A percentile compares a stretch with the other conserved stretches of the same genome.
These are phyloP conservation scores for Silurus lanzhouensis DNA, from an alignment of 2,797 vertebrate species.

Conservation along the genomic window DNA sequence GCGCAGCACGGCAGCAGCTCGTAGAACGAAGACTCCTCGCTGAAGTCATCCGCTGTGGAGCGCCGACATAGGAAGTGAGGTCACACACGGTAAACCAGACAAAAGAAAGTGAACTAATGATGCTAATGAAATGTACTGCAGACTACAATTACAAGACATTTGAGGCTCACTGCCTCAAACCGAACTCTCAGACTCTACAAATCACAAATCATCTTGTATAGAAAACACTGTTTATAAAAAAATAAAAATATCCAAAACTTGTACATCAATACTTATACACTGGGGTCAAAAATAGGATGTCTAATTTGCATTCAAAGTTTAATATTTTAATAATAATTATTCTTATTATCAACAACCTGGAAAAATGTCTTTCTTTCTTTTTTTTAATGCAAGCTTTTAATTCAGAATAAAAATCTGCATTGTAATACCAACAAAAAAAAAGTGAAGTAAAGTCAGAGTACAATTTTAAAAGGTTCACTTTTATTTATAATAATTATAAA, in stretches of 20 bases:
- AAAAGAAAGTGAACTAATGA: conserved; percentile 23
- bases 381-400: not conserved
- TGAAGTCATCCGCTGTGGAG: conserved; percentile 87
- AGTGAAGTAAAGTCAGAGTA: not conserved
- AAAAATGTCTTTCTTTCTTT: no score
- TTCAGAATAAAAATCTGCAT: no score
- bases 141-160: not conserved
- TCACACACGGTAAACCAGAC: conserved; percentile 41
- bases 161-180: not conserved
- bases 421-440: not conserved
- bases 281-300: not conserved
- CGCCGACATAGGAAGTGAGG: conserved; percentile 49
- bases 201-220: not conserved
- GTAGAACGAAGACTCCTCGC: conserved; percentile 94
- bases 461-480: not conserved
- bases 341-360: not conserved
- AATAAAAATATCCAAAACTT: not conserved
- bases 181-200: not conserved
- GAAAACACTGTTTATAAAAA: not conserved
- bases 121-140: not conserved
- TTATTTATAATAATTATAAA: no score
- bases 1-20: conserved; percentile 97
- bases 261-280: not conserved
- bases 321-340: not conserved
- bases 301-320: not conserved